A percentile compares a stretch with the other conserved stretches of the same genome.
phyloP scores from a whole-genome alignment of 2,797 vertebrate species.

The Poeciliopsis turneri region DNA sequence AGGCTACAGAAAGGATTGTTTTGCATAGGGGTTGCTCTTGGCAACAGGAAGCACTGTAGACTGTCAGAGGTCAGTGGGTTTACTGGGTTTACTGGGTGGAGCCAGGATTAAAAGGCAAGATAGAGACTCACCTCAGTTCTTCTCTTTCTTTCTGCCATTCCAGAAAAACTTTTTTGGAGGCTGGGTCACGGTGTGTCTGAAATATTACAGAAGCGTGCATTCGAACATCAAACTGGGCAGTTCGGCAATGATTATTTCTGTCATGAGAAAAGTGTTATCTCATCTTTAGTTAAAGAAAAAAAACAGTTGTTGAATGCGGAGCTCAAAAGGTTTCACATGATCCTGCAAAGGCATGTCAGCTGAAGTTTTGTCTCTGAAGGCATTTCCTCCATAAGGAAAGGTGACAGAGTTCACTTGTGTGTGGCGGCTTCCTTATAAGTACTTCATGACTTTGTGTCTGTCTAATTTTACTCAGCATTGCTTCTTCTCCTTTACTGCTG shows the following conservation, averaged over 20 bases:
- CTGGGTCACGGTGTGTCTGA: constrained; percentile 79
- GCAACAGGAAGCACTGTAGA: not conserved
- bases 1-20: not conserved
- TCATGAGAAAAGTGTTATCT: not conserved
- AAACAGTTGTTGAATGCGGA: not conserved
- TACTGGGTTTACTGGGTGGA: constrained; percentile 6
- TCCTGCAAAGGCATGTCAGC: not conserved
- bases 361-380: not conserved
- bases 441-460: constrained; percentile 4
- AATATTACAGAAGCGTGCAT: constrained; percentile 8
- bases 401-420: constrained; percentile 2
- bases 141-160: constrained; percentile 88
- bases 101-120: not conserved
- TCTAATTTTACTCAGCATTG: not conserved
- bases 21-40: not conserved
- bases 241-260: not conserved
- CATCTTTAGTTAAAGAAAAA: not conserved
- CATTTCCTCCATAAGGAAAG: not conserved
- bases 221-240: not conserved
- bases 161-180: constrained; percentile 80
- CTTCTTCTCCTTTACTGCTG: not conserved
- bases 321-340: not conserved
- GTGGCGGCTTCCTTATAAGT: not conserved
- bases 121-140: constrained; percentile 79
- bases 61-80: not conserved